Evolutionary conservation across 2,797 vertebrate species (phyloP), one percentile per base, ranked within the genome.

Genomic region (Mastacembelus armatus): DNA sequence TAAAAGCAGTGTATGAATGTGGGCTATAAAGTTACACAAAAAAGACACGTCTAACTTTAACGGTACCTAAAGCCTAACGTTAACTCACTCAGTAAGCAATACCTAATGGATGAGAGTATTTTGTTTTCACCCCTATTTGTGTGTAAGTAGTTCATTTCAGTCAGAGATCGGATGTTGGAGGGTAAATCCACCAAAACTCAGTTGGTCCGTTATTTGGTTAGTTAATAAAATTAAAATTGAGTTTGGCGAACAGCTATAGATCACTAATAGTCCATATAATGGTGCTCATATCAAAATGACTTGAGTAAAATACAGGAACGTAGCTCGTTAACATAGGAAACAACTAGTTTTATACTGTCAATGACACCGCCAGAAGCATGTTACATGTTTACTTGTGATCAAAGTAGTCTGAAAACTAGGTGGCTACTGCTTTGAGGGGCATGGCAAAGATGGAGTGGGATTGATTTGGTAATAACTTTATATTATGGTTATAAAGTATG

Each of bases 1-100:
- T 6, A 12, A n/a, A n/a, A n/a, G n/a, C 18, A 44, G 12, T 39
- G 1, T 16, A 4, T 45, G 2, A 71, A 54, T 49, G 29, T 40
- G 15, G 18, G 19, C 65, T 21, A n/a, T 43, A 16, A 75, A 62
- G 38, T 48, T 55, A 4, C 3, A 10, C 12, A 12, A 40, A n/a
- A n/a, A n/a, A n/a, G n/a, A n/a, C n/a, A n/a, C n/a, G n/a, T n/a
- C n/a, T n/a, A n/a, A n/a, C n/a, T n/a, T n/a, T n/a, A n/a, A n/a
- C n/a, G n/a, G n/a, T n/a, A n/a, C n/a, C n/a, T n/a, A n/a, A 35
- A 19, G 27, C 24, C 21, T 47, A 10, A 36, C 39, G 19, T 11
- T 26, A 19, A 54, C 16, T 14, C 14, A 35, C 35, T 30, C 47
- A 48, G 0, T 33, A 5, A n/a, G n/a, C 26, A 18, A 4, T 40